Base-by-base conservation (phyloP, 1,140 invertebrate genomes). In the Paracyclopina nana region DNA sequence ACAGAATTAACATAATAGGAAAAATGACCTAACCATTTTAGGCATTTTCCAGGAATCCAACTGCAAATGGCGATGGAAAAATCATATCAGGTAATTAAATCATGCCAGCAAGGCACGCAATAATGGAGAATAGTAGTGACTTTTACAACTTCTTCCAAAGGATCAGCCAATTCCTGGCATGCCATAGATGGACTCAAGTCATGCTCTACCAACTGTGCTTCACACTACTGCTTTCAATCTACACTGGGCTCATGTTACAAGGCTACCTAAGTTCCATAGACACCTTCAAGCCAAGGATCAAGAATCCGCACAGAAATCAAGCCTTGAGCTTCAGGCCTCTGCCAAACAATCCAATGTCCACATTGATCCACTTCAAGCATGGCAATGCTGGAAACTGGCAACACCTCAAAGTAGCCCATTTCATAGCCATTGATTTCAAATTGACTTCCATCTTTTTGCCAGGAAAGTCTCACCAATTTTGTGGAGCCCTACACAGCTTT, bases 281-380 rank as follows among this genome's bases (percentile, higher is more conserved):
- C 20, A n/a, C 34, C n/a, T 38, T 38, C 8, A n/a, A 38, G 20
- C 34, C 34, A 4, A n/a, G 34, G 20, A 38, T 38, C 34, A 20
- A 38, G 34, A 20, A 3, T 3, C 34, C 34, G 4, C 20, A 20
- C n/a, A n/a, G 5, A n/a, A 38, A 38, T 20, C 34, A 3, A 20
- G 34, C 34, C 14, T 38, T n/a, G 34, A 20, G 34, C 14, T 38
- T 38, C 34, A n/a, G 34, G 8, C 34, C 34, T 2, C 14, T n/a
- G 34, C 34, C 34, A n/a, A 38, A n/a, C 3, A 8, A 38, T 38
- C 34, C 34, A 4, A 16, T 16, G 14, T 38, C 34, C 2, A 38
- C 34, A n/a, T 20, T 38, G 34, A 38, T 38, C 34, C 34, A 38
- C 34, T 38, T 38, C 8, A n/a, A 38, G 20, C 34, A 38, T 20